phyloP scores from a whole-genome alignment of 2,113 vertebrate species.

The Silurus meridionalis region DNA sequence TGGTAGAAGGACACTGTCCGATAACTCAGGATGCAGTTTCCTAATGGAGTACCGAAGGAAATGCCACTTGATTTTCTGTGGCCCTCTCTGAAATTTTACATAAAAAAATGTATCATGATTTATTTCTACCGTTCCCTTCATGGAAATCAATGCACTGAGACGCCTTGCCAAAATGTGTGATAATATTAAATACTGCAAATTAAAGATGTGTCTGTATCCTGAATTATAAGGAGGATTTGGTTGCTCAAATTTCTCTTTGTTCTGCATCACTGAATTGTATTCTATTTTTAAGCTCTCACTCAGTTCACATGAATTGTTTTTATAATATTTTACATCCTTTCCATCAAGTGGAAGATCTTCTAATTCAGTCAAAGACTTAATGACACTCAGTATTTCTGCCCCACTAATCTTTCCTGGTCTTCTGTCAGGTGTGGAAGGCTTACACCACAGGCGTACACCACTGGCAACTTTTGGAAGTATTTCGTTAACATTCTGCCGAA shows the following conservation, averaged over 20 bases:
- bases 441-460: too few species aligned
- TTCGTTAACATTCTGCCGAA: background rate
- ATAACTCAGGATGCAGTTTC: too few species aligned
- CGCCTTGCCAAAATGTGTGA: conserved; percentile 24
- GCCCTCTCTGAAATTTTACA: background rate
- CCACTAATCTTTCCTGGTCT: conserved; percentile 27
- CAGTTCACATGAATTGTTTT: background rate
- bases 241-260: background rate
- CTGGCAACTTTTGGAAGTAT: background rate
- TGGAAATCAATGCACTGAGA: conserved; percentile 1
- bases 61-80: background rate
- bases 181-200: conserved; percentile 17
- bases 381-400: conserved; percentile 34
- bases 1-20: background rate
- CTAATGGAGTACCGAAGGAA: background rate
- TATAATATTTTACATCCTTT: background rate
- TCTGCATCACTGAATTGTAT: background rate
- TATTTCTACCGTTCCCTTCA: background rate
- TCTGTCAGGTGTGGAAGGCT: background rate
- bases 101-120: background rate
- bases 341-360: too few species aligned
- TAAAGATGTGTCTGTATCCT: background rate
- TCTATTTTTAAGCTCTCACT: background rate
- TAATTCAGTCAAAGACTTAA: conserved; percentile 18
- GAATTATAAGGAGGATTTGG: too few species aligned